These are phyloP conservation scores for Polia nebulosa DNA, from an alignment of 2,888 invertebrate genomes.

Conservation along the genomic window DNA sequence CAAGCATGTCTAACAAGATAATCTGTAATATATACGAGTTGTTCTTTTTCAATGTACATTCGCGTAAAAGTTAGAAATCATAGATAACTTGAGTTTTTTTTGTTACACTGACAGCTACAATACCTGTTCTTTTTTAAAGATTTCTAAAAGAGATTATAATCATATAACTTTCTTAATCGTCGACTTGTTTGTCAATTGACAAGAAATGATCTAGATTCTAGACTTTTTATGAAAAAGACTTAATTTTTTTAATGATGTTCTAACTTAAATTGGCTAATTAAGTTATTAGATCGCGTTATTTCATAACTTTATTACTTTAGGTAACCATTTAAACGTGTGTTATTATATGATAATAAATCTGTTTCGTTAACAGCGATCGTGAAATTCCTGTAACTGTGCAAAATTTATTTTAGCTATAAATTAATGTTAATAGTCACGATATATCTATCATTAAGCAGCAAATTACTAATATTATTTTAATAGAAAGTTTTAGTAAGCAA, in stretches of 20 bases:
- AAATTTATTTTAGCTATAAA: constrained; percentile 40
- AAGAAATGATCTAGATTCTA: constrained; percentile 20
- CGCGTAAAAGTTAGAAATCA: constrained; percentile 48
- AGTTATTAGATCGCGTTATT: constrained; percentile 47
- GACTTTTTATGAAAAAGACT: constrained; percentile 3
- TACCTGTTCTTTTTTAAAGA: constrained; percentile 30
- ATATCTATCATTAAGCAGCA: constrained; percentile 30
- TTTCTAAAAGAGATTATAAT: constrained; percentile 32
- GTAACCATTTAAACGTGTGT: constrained; percentile 38
- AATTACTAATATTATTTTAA: constrained; percentile 34
- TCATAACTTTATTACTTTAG: constrained; percentile 31
- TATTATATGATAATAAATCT: constrained; percentile 37
- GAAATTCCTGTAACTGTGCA: constrained; percentile 39
- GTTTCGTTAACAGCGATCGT: constrained; percentile 38
- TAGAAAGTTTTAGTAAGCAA: constrained; percentile 44
- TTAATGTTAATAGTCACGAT: constrained; percentile 44
- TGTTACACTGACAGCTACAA: constrained; percentile 30
- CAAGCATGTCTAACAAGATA: constrained; percentile 42
- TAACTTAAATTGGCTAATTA: constrained; percentile 32
- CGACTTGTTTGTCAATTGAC: constrained; percentile 24
- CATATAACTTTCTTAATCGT: constrained; percentile 29
- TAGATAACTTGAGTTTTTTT: constrained; percentile 28
- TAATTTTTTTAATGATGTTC: constrained; percentile 6
- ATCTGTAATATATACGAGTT: constrained; percentile 24
- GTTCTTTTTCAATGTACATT: constrained; percentile 38